Base-by-base conservation (phyloP, 2,113 vertebrate species). In the Callithrix jacchus region DNA sequence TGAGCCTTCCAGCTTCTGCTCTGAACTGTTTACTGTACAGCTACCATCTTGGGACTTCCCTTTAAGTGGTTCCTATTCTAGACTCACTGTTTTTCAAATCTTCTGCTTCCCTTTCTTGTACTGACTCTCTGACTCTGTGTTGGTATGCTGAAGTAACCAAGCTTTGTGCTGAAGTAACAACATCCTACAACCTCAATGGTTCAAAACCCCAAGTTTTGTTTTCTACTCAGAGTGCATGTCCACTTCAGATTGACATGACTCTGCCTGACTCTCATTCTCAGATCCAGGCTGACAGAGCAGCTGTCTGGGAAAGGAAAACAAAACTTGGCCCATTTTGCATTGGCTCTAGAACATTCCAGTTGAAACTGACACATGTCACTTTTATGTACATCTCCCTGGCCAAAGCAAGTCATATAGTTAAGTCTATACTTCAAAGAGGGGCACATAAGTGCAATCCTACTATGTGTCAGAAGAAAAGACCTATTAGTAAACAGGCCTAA, bases 191-290 rank as follows among this genome's bases (percentile, higher is more conserved):
- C 7, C 40, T 61, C 49, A 11, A 2, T 21, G 42, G 35, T 49
- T 73, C 27, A 40, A 45, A 68, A 76, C n/a, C 23, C 0, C 10
- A 73, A 16, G 7, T 40, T 80, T 40, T n/a, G 27, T 25, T 68
- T 12, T 9, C 82, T 3, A 13, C 74, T 80, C 21, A 56, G 20
- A 88, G 30, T 2, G 3, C 56, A 2, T 0, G 6, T 35, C 16
- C 16, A n/a, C 30, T 27, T 30, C 35, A 71, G 71, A 42, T 3
- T 4, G 35, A 2, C 3, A 27, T 30, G 6, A 17, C 66, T 74
- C 68, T 27, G 45, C 25, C 54, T 17, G 2, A 0, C 5, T 11
- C 12, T 42, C 0, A 0, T 30, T 40, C 61, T n/a, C 77, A 81
- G 32, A 84, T 42, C 20, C 70, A 77, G 14, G 25, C 85, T 42